Percentiles rank a stretch among this genome's conserved stretches.
phyloP scores from a whole-genome alignment of 2,888 invertebrate species.

The Cotesia congregata region DNA sequence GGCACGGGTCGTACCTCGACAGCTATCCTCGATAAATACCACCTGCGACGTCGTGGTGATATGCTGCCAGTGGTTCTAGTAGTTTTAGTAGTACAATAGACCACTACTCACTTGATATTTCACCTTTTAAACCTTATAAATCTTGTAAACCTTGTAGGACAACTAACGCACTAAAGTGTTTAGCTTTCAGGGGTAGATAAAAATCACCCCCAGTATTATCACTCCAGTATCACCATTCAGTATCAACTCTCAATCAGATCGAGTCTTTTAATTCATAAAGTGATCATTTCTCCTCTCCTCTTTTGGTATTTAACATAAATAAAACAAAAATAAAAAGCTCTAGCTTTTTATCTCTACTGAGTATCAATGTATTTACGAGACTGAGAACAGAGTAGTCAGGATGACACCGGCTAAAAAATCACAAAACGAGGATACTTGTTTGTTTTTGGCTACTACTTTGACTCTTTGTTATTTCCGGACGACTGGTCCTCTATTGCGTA shows the following conservation, averaged over 20 bases:
- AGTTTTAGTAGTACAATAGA: background rate
- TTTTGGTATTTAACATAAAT: too few relatives aligned
- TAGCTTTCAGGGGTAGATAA: background rate
- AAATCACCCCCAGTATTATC: background rate
- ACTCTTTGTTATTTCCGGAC: background rate
- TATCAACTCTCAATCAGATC: background rate
- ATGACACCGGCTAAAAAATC: background rate
- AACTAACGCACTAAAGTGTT: background rate
- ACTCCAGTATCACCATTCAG: background rate
- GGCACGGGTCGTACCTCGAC: constrained; percentile 57
- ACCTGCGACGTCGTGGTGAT: constrained; percentile 31
- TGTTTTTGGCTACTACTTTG: background rate
- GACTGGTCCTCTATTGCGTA: constrained; percentile 18
- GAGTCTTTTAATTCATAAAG: background rate
- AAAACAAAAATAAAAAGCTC: too few relatives aligned
- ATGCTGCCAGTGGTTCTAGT: constrained; percentile 11
- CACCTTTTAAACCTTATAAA: too few relatives aligned
- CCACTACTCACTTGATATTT: background rate
- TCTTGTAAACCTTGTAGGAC: too few relatives aligned
- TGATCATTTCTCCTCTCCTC: background rate
- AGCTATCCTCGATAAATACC: constrained; percentile 19
- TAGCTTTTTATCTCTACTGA: too few relatives aligned
- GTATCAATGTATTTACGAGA: too few relatives aligned
- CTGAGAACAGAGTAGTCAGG: background rate
- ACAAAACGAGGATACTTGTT: background rate